phyloP scores from a whole-genome alignment of 2,797 vertebrate genomes.

The Sparidentex hasta region DNA sequence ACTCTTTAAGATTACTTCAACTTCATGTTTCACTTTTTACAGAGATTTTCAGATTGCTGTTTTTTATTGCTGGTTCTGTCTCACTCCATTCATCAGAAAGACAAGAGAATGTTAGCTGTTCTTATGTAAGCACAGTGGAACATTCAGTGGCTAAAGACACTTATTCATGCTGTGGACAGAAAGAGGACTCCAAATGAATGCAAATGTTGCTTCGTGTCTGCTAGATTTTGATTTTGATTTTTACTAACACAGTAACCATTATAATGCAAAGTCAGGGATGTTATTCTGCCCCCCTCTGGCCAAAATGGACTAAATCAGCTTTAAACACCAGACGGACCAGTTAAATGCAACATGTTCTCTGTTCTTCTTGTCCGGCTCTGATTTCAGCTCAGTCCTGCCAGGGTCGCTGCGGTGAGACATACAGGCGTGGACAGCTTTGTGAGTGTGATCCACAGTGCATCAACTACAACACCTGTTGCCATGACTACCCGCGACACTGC shows the following conservation, averaged over 20 bases:
- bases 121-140: background rate
- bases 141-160: background rate
- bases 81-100: background rate
- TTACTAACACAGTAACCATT: no score
- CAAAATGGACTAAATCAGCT: no score
- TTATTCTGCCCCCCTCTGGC: no score
- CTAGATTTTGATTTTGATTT: background rate
- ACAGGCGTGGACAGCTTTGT: constrained; percentile 87
- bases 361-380: constrained; percentile 28
- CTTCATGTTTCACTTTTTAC: background rate
- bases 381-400: constrained; percentile 87
- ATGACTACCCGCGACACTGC: constrained; percentile 86
- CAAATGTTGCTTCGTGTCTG: background rate
- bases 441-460: constrained; percentile 89
- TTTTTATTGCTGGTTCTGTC: no score
- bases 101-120: no score
- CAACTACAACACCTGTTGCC: constrained; percentile 88
- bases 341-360: background rate
- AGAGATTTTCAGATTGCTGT: background rate
- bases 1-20: background rate
- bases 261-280: background rate
- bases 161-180: background rate
- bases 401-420: constrained; percentile 90
- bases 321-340: background rate
- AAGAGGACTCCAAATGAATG: background rate